Percentiles rank a stretch among this genome's conserved stretches.
phyloP scores from a whole-genome alignment of 2,113 vertebrate species.

The Microcebus lehilahytsara region DNA sequence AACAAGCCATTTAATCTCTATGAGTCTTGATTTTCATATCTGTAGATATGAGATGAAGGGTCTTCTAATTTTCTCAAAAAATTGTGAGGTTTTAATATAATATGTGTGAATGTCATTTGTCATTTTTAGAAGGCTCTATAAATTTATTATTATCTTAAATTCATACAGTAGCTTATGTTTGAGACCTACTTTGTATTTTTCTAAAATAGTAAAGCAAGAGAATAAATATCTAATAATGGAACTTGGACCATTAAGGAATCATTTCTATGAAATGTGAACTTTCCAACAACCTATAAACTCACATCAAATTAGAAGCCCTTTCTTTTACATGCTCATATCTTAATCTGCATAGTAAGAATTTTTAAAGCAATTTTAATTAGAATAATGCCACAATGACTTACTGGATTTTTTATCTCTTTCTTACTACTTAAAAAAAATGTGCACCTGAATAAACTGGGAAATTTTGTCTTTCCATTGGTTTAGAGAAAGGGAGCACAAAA shows the following conservation, averaged over 20 bases:
- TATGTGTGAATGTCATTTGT: not conserved
- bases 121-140: not conserved
- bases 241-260: not conserved
- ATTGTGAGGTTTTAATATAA: not conserved
- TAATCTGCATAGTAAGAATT: not conserved
- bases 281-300: not conserved
- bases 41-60: not conserved
- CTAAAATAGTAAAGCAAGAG: not conserved
- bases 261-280: slow-evolving; percentile 1
- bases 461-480: slow-evolving; percentile 22
- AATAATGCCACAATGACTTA: not conserved
- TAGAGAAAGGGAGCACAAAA: not conserved
- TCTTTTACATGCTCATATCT: not conserved
- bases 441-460: not conserved
- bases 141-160: not conserved
- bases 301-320: not conserved
- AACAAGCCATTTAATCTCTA: not conserved
- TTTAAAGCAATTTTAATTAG: not conserved
- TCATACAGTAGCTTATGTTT: not conserved
- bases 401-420: not conserved
- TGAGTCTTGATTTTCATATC: not conserved
- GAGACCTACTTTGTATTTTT: not conserved
- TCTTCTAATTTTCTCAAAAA: not conserved
- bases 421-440: not conserved
- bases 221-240: not conserved